phyloP scores from a whole-genome alignment of 2,797 vertebrate genomes.

The Alcedo quadribrachys region DNA sequence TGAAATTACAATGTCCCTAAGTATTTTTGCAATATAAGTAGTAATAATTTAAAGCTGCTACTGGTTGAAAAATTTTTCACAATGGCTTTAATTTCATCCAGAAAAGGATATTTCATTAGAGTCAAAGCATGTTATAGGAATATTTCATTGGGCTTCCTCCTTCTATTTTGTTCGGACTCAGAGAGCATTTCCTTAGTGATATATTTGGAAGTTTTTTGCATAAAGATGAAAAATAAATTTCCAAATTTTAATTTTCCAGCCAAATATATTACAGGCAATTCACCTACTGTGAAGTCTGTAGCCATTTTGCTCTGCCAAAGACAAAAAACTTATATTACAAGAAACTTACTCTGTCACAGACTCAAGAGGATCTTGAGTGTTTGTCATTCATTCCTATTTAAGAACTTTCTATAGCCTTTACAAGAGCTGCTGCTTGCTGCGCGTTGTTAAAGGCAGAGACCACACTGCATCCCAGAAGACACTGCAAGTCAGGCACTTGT shows the following conservation, averaged over 20 bases:
- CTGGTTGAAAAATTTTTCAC: background rate
- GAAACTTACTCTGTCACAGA: background rate
- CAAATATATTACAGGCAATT: background rate
- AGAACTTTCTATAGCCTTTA: background rate
- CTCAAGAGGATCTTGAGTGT: background rate
- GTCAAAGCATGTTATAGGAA: background rate
- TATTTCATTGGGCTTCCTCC: background rate
- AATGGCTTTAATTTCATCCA: background rate
- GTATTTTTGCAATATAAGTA: background rate
- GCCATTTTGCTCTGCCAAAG: background rate
- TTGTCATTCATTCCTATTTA: background rate
- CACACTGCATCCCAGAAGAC: background rate
- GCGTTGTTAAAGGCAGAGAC: background rate
- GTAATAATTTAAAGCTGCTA: background rate
- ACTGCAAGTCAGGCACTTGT: background rate
- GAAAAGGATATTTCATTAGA: background rate
- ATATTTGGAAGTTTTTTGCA: background rate
- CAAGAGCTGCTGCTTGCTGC: background rate
- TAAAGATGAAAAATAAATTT: background rate
- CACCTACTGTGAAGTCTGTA: background rate
- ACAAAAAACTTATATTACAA: background rate
- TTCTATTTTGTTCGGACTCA: background rate
- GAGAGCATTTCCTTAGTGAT: background rate
- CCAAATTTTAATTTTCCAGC: background rate
- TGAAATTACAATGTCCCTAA: background rate